phyloP scores from a whole-genome alignment of 2,113 vertebrate species.

The Cavia porcellus region DNA sequence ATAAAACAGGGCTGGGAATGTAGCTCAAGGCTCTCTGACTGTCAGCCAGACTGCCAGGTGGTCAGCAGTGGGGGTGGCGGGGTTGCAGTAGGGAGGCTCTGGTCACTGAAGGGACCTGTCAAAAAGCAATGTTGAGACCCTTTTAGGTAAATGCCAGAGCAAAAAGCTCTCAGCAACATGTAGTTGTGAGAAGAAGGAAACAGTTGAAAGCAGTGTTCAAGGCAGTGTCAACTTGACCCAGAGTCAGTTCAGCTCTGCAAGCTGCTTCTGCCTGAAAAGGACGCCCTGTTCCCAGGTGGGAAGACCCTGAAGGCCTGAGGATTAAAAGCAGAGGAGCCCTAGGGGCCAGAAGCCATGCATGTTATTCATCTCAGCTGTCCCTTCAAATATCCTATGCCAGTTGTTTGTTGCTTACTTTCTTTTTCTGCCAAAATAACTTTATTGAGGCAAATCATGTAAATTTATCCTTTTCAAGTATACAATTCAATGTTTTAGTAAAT shows the following conservation, averaged over 20 bases:
- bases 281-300: neutral
- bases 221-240: neutral
- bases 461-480: neutral
- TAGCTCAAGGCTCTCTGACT: neutral
- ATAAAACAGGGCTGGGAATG: neutral
- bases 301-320: neutral
- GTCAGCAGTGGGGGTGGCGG: neutral
- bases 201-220: neutral
- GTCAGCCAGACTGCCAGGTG: neutral
- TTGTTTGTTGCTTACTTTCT: neutral
- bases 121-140: neutral
- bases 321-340: neutral
- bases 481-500: neutral
- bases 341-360: neutral
- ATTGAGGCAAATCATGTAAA: neutral
- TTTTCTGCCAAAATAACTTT: neutral
- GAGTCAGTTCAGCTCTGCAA: neutral
- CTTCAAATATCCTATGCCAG: neutral
- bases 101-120: neutral
- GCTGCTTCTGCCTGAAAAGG: neutral
- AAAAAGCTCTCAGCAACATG: neutral
- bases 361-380: neutral
- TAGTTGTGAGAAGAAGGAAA: neutral
- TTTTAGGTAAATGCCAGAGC: neutral
- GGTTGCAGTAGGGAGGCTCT: neutral